These are phyloP conservation scores for Ectemnius lituratus DNA, from an alignment of 2,888 invertebrate genomes.

Conservation along the genomic window DNA sequence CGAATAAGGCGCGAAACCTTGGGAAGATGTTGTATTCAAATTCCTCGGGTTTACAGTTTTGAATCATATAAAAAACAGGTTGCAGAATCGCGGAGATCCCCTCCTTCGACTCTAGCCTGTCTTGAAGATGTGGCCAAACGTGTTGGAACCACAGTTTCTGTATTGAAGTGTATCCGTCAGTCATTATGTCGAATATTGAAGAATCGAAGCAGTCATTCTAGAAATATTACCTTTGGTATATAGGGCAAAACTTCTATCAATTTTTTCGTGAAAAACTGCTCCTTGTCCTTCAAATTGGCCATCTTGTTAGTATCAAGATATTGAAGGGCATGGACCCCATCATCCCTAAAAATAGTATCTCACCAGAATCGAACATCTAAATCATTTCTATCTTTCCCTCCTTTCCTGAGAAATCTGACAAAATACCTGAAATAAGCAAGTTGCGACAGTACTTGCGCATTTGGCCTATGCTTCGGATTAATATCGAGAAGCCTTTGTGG, in stretches of 20 bases:
- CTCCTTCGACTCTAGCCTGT: constrained; percentile 91
- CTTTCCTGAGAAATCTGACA: constrained; percentile 15
- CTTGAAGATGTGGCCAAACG: constrained; percentile 93
- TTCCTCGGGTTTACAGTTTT: constrained; percentile 88
- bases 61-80: constrained; percentile 90
- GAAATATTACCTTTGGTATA: constrained; percentile 85
- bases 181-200: neutral
- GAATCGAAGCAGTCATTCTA: neutral
- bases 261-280: constrained; percentile 92
- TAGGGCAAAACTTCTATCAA: constrained; percentile 91
- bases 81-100: constrained; percentile 91
- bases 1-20: constrained; percentile 84
- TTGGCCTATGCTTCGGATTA: constrained; percentile 92
- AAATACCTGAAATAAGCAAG: constrained; percentile 92
- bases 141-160: constrained; percentile 98
- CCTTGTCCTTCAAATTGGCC: constrained; percentile 93
- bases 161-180: constrained; percentile 15
- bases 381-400: neutral
- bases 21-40: constrained; percentile 90
- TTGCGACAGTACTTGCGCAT: constrained; percentile 92
- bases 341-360: constrained; percentile 82
- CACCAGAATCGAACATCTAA: neutral
- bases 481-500: constrained; percentile 89
- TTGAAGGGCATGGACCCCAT: constrained; percentile 94
- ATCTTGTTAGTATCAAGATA: constrained; percentile 94